These are phyloP conservation scores for Synanthedon myopaeformis DNA, from an alignment of 2,888 invertebrate species.

Conservation along the genomic window DNA sequence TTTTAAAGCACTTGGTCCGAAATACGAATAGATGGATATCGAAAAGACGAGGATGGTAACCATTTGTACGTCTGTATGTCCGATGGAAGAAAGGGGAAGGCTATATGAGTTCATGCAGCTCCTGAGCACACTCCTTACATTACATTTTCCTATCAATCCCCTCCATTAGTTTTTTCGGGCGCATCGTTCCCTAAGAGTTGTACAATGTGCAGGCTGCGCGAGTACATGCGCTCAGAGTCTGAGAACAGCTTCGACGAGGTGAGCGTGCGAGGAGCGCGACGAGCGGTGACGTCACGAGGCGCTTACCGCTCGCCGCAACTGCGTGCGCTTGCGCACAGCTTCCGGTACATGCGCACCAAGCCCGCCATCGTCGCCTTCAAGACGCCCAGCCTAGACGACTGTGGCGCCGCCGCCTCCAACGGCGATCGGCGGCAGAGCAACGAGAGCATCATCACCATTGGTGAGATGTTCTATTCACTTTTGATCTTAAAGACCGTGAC, in stretches of 20 bases:
- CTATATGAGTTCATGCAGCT: too few relatives aligned
- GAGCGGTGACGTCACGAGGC: constrained; percentile 68
- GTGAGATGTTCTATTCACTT: constrained; percentile 29
- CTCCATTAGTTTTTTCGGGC: too few relatives aligned
- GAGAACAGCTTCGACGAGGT: constrained; percentile 80
- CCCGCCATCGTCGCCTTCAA: constrained; percentile 90
- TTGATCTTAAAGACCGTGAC: too few relatives aligned
- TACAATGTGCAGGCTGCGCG: constrained; percentile 67
- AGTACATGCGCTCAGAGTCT: constrained; percentile 82
- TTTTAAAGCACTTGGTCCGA: too few relatives aligned
- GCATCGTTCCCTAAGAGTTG: too few relatives aligned
- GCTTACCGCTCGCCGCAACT: constrained; percentile 50
- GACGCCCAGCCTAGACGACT: constrained; percentile 82
- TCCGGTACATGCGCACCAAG: constrained; percentile 84
- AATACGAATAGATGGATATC: too few relatives aligned
- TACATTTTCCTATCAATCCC: too few relatives aligned
- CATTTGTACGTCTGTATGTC: too few relatives aligned
- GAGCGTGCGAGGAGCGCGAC: constrained; percentile 73
- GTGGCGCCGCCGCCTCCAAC: constrained; percentile 12
- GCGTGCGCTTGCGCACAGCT: constrained; percentile 84
- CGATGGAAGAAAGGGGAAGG: too few relatives aligned
- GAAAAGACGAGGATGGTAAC: too few relatives aligned
- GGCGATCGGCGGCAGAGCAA: constrained; percentile 66
- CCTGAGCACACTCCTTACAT: too few relatives aligned
- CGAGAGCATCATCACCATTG: constrained; percentile 68